Percentiles rank a stretch among this genome's conserved stretches.
Evolutionary conservation across 2,113 vertebrate species (phyloP).

Genomic region (Tetrax tetrax): DNA sequence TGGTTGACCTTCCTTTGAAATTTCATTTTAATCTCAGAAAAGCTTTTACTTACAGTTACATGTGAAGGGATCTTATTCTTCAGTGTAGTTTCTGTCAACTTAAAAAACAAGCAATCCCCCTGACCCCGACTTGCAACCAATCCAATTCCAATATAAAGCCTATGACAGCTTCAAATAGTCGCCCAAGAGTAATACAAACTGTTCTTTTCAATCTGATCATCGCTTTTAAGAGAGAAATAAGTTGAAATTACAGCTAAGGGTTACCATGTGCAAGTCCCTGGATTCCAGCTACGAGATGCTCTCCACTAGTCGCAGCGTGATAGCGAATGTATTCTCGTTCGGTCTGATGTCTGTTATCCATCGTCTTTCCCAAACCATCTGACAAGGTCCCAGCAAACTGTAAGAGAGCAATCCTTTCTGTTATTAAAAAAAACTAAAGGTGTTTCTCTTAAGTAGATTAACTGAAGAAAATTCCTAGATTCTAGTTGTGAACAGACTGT

Average conservation of each 20-base stretch:
- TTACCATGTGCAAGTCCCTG: conserved; percentile 96
- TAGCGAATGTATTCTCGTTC: conserved; percentile 96
- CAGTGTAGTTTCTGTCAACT: not conserved
- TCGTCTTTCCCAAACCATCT: conserved; percentile 94
- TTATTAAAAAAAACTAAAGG: not conserved
- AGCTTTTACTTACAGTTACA: not conserved
- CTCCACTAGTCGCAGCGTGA: conserved; percentile 95
- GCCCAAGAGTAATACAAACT: not conserved
- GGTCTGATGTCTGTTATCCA: conserved; percentile 94
- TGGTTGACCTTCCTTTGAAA: not conserved
- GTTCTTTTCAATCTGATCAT: not conserved
- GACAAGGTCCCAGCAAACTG: conserved; percentile 96
- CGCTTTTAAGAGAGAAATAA: not conserved
- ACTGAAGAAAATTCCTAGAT: not conserved
- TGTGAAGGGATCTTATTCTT: not conserved
- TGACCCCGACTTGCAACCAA: fast-evolving
- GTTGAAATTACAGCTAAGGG: not conserved
- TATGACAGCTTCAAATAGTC: not conserved
- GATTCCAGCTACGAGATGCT: conserved; percentile 95
- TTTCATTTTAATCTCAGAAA: not conserved
- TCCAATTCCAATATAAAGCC: not conserved
- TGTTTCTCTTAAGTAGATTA: not conserved
- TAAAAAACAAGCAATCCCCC: not conserved
- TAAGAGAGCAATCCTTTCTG: not conserved
- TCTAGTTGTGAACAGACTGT: not conserved